Evolutionary conservation across 2,888 invertebrate species (phyloP), one percentile per base, ranked within the genome.

Genomic region (Anaspis maculata): DNA sequence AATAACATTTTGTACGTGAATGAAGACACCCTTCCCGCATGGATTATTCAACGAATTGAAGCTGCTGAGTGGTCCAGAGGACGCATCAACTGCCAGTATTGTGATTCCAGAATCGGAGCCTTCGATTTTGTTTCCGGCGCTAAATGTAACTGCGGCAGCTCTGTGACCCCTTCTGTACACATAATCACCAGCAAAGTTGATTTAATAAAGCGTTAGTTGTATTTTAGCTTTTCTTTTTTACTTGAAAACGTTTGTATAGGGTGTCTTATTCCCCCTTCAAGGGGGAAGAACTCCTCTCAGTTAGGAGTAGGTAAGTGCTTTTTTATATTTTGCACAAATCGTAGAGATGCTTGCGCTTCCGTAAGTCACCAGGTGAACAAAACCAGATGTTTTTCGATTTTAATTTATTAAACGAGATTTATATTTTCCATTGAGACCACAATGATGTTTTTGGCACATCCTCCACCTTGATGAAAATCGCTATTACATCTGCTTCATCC

Each of bases 111-210:
- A 61, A 66, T 81, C 15, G 82, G 81, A 5, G 72, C 74, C 3
- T 81, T 79, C 57, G 77, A 81, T 61, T 81, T 75, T 61, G 62
- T 79, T 14, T 71, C 76, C 2, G 77, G 79, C 14, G 63, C 68
- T 48, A 76, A 76, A 59, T 80, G 80, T 59, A 60, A 63, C n/a
- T 80, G 80, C 61, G 62, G 66, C 14, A 52, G 61, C 23, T 60
- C 65, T 36, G 60, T 74, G 36, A 54, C 77, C 44, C 78, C 79
- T 9, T 62, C 76, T 13, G 70, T 80, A 26, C 73, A 77, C 61
- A 61, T 80, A 37, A 70, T 76, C 25, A 69, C 69, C 43, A 78
- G 77, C 57, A 79, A 79, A 70, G 67, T 79, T 19, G 80, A 80
- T 67, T 49, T 58, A 28, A 40, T 45, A 28, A 44, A 34, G 13